Evolutionary conservation across 1,140 invertebrate genomes (phyloP), one percentile per base, ranked within the genome.

Genomic region (Rhopalosiphum padi): DNA sequence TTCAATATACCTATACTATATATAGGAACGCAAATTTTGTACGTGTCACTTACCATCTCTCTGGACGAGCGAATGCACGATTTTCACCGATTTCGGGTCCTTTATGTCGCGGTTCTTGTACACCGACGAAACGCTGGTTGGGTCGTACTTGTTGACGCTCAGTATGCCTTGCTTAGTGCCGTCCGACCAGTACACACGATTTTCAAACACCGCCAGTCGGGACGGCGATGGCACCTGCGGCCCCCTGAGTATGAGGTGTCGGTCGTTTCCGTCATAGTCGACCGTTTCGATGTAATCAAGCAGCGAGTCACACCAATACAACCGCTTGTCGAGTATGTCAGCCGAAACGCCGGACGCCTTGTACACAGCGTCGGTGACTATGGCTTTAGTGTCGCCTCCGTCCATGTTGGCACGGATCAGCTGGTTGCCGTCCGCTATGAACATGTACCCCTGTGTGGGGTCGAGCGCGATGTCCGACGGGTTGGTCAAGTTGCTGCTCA

Each of bases 261-360:
- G 96, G 94, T 97, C 96, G 35, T 96, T 96, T 1, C 99, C 99
- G 94, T 99, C 97, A 95, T 99, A 99, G 95, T 99, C 98, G 3
- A 99, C 98, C 0, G 98, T 99, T 95, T 99, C 99, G 94, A 99
- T 99, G 95, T 99, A 99, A 95, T 99, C 99, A 68, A 99, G 95
- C 15, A 99, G 96, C 0, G 98, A 98, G 95, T 99, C 99, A 94
- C 98, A 99, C 98, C 99, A 99, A 95, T 98, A 99, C 21, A 99
- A 96, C 68, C 98, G 96, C 95, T 97, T 97, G 0, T 97, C 97
- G 15, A 99, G 97, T 15, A 98, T 97, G 95, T 98, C 98, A 0
- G 98, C 97, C 0, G 98, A 96, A 1, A 99, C 96, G 77, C 98
- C 98, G 37, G 97, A 97, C 3, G 98, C 98, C 95, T 98, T 98